Percentiles rank a stretch among this genome's conserved stretches.
phyloP scores from a whole-genome alignment of 2,113 vertebrate species.

The Phrynosoma blainvillii region DNA sequence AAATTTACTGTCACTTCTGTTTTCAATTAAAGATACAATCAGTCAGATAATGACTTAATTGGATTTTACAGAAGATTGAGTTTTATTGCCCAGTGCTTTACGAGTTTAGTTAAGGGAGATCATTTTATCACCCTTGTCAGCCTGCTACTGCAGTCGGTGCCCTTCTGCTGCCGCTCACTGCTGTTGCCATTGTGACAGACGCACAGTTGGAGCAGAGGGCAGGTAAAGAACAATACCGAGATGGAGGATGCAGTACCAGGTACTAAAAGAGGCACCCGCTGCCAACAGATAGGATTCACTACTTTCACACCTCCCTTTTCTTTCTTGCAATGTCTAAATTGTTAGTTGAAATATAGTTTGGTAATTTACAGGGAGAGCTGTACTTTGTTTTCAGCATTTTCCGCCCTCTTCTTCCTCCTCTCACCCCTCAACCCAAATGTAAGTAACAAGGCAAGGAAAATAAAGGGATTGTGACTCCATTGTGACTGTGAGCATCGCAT shows the following conservation, averaged over 20 bases:
- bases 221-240: background rate
- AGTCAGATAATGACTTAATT: constrained; percentile 99
- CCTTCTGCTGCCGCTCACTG: constrained; percentile 85
- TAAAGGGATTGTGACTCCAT: background rate
- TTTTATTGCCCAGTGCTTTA: constrained; percentile 99
- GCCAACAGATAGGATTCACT: background rate
- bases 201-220: constrained; percentile 19
- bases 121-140: constrained; percentile 98
- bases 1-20: constrained; percentile 99
- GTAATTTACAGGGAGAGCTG: fast-evolving
- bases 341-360: background rate
- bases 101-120: constrained; percentile 99
- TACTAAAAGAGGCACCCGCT: background rate
- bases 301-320: background rate
- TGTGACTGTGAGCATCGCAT: background rate
- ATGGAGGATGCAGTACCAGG: background rate
- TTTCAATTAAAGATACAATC: constrained; percentile 99
- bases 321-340: background rate
- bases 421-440: fast-evolving
- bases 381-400: fast-evolving
- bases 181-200: constrained; percentile 60
- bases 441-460: background rate
- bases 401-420: background rate
- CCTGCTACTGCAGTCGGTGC: constrained; percentile 72
- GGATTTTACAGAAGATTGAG: constrained; percentile 99